A percentile compares a stretch with the other conserved stretches of the same genome.
Conservation (phyloP, 2,888 invertebrate genomes). For the Aphidoletes aphidimyza region DNA sequence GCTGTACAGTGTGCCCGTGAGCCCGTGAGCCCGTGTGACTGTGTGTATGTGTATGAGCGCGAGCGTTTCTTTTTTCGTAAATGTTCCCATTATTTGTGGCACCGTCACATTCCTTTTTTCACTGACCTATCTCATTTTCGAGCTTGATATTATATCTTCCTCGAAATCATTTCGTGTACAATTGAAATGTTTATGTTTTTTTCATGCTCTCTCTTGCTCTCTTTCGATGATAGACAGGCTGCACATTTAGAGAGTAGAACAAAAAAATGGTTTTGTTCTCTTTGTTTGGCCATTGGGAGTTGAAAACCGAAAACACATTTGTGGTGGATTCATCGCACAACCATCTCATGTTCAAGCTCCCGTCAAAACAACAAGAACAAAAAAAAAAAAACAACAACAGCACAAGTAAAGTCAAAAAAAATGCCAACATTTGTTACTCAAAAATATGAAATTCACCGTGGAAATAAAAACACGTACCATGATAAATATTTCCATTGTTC, state of each 20-base stretch:
- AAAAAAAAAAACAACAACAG: background rate
- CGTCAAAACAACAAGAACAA: background rate
- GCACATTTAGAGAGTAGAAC: background rate
- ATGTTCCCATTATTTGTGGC: constrained; percentile 41
- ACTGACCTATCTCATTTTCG: constrained; percentile 51
- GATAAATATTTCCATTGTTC: constrained; percentile 49
- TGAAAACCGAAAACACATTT: background rate
- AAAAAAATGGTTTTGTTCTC: background rate
- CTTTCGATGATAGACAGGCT: constrained; percentile 27
- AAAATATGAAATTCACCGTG: constrained; percentile 28
- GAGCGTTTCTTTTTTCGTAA: background rate
- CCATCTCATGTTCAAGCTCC: constrained; percentile 14
- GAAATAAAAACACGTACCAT: constrained; percentile 34
- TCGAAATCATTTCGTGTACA: constrained; percentile 36
- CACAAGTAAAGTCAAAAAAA: background rate
- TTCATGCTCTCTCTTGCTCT: background rate
- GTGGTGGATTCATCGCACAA: constrained; percentile 22
- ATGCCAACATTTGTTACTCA: constrained; percentile 37
- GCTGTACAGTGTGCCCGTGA: background rate
- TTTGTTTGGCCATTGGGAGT: background rate
- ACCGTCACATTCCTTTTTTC: constrained; percentile 38
- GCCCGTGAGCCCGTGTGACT: no score
- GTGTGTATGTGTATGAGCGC: no score
- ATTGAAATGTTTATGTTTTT: constrained; percentile 49
- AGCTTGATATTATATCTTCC: constrained; percentile 48